A percentile compares a stretch with the other conserved stretches of the same genome.
Evolutionary conservation across 92 coral and sea anemone species (phyloP).

Genomic region (Palythoa caribaeorum): DNA sequence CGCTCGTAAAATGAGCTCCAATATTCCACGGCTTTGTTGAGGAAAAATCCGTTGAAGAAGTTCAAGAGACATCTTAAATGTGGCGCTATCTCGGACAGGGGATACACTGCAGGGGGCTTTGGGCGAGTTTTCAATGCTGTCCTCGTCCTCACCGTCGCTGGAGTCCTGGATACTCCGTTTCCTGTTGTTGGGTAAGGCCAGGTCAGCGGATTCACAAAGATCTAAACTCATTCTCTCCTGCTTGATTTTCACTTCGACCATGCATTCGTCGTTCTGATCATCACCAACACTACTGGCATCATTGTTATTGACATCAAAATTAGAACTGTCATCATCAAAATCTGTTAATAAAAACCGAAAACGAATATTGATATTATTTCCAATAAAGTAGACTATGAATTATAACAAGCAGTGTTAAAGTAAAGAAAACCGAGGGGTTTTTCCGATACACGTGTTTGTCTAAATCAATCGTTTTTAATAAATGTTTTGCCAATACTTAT

Average conservation of each 20-base stretch:
- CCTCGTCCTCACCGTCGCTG: conserved; percentile 68
- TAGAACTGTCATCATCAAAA: conserved; percentile 10
- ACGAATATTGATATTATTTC: background rate
- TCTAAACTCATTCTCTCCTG: conserved; percentile 74
- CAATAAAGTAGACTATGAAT: no score
- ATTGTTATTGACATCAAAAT: conserved; percentile 37
- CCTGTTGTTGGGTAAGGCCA: conserved; percentile 38
- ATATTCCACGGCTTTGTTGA: conserved; percentile 85
- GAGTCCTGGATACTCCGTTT: conserved; percentile 65
- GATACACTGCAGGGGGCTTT: conserved; percentile 65
- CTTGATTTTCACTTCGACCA: conserved; percentile 71
- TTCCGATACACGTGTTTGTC: no score
- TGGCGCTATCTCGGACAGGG: conserved; percentile 59
- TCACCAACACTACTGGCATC: background rate
- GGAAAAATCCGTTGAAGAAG: conserved; percentile 92
- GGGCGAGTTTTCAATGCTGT: conserved; percentile 44
- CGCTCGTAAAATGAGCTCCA: conserved; percentile 91
- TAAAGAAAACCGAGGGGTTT: background rate
- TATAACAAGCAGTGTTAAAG: no score
- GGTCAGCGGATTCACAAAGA: conserved; percentile 53
- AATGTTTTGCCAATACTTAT: no score
- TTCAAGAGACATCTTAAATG: conserved; percentile 74
- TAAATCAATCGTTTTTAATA: no score
- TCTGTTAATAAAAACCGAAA: background rate
- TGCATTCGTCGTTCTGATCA: conserved; percentile 10